phyloP scores from a whole-genome alignment of 2,888 invertebrate species.

The Athalia cordata region DNA sequence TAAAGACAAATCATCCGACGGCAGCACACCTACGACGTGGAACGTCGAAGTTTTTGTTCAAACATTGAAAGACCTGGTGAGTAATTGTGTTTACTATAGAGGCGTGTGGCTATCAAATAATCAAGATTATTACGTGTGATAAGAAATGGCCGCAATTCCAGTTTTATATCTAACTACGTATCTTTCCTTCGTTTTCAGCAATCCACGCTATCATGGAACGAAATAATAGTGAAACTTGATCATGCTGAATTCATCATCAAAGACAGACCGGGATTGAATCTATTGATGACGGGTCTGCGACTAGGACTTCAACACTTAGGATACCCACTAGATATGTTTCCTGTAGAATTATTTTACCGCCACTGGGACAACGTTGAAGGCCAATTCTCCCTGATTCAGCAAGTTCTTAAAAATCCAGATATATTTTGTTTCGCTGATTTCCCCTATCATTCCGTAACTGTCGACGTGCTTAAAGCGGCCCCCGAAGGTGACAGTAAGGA shows the following conservation, averaged over 20 bases:
- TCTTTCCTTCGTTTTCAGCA: constrained; percentile 64
- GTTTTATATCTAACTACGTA: constrained; percentile 33
- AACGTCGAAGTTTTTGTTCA: constrained; percentile 95
- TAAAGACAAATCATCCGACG: constrained; percentile 68
- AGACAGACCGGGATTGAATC: constrained; percentile 88
- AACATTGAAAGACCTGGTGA: constrained; percentile 90
- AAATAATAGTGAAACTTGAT: constrained; percentile 93
- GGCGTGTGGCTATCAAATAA: neutral
- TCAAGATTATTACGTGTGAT: neutral
- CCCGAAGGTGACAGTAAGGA: constrained; percentile 97
- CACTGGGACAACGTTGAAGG: constrained; percentile 96
- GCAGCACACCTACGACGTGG: constrained; percentile 81
- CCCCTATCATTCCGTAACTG: constrained; percentile 89
- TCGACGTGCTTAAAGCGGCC: constrained; percentile 93
- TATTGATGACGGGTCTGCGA: constrained; percentile 89
- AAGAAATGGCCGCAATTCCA: constrained; percentile 9
- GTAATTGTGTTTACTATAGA: constrained; percentile 53
- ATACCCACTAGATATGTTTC: constrained; percentile 84
- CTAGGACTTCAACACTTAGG: constrained; percentile 87
- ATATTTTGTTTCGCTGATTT: constrained; percentile 96
- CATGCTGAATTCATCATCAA: constrained; percentile 92
- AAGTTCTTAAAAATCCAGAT: constrained; percentile 92
- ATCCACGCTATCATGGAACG: constrained; percentile 92
- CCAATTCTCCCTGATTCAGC: constrained; percentile 90
- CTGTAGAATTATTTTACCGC: constrained; percentile 91